Base-by-base conservation (phyloP, 2,797 vertebrate species). In the Mormyrus hasselquistii region DNA sequence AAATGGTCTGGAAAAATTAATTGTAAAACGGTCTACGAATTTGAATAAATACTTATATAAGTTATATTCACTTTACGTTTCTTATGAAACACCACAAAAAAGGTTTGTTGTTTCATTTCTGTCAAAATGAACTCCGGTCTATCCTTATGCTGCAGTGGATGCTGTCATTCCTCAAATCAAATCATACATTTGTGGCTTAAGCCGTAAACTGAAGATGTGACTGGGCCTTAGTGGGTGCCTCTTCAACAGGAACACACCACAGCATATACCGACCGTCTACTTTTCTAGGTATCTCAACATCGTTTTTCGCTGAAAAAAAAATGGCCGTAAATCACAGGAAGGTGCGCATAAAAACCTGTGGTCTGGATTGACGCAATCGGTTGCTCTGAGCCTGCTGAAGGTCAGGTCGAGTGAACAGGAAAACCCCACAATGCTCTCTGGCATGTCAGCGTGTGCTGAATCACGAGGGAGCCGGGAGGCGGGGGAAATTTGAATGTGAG, bases 401-500 rank as follows among this genome's bases (percentile, higher is more conserved):
- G 90, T 94, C 90, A 94, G 90, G 91, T 92, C 93, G 91, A 38
- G 0, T 0, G 12, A 41, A 88, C 88, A 84, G 87, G 87, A 89
- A 91, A 92, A 90, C 90, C 88, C 1, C 88, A 89, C 50, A 88
- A 3, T 76, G 89, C 90, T 82, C 85, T 73, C 65, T 14, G 6
- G 90, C 16, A 53, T 86, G 88, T 91, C 87, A 85, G 91, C 52
- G 92, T 69, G 89, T 88, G 92, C 93, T 94, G 93, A 94, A 92
- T 94, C 91, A 93, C 86, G 89, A 14, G n/a, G 34, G n/a, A 91
- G 90, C 22, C 47, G 91, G 82, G 92, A 90, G 94, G 87, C 79
- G 38, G 93, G 94, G 94, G 89, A 93, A 94, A 95, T 95, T 92
- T 94, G 91, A 91, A 14, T 59, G 79, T 84, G 92, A 89, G 86